These are phyloP conservation scores for Cephalotes varians DNA, from an alignment of 2,888 invertebrate genomes.

Conservation along the genomic window DNA sequence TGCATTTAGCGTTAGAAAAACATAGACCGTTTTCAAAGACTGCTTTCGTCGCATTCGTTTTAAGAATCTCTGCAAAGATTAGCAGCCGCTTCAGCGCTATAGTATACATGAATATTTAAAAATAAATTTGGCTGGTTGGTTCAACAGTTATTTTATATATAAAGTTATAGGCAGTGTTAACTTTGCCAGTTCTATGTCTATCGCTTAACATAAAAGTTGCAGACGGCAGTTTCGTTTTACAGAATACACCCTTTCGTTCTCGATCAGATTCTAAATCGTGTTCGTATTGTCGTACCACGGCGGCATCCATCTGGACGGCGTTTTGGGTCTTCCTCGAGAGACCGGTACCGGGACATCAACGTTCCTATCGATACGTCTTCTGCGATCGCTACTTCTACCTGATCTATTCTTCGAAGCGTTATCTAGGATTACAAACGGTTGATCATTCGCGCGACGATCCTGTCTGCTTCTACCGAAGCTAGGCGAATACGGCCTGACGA, in stretches of 20 bases:
- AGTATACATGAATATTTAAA: neutral
- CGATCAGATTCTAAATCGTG: constrained; percentile 67
- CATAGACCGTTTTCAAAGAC: neutral
- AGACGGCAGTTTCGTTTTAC: neutral
- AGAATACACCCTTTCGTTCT: neutral
- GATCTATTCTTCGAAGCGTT: constrained; percentile 59
- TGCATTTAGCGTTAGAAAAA: neutral
- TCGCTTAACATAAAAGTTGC: neutral
- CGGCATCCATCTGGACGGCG: constrained; percentile 86
- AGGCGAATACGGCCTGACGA: constrained; percentile 80
- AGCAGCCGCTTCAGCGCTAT: neutral
- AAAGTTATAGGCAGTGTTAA: constrained; percentile 32
- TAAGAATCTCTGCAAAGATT: neutral
- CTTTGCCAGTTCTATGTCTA: neutral
- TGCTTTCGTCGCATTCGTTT: neutral
- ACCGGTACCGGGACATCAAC: constrained; percentile 77
- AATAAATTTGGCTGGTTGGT: neutral
- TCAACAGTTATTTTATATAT: neutral
- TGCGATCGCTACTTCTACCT: constrained; percentile 67
- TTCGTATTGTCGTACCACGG: constrained; percentile 85
- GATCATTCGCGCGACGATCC: constrained; percentile 62
- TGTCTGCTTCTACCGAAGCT: constrained; percentile 78
- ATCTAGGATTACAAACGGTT: constrained; percentile 81
- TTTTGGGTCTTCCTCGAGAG: constrained; percentile 79
- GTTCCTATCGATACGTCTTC: constrained; percentile 77